These are phyloP conservation scores for Melanogrammus aeglefinus DNA, from an alignment of 2,797 vertebrate genomes.

Conservation along the genomic window DNA sequence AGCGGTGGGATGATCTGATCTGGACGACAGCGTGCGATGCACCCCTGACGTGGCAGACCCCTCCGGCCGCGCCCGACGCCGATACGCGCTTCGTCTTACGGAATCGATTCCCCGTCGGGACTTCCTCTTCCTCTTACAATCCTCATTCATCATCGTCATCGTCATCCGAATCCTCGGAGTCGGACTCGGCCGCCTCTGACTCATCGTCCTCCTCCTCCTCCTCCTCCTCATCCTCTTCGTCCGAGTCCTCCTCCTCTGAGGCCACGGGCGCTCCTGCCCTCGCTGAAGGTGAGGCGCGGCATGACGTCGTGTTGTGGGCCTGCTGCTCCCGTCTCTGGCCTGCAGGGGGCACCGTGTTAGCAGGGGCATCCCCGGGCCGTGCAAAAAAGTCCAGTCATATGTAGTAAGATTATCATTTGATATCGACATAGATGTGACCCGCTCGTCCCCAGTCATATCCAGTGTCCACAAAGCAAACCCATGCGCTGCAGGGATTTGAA, in stretches of 20 bases:
- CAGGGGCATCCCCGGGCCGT: not conserved
- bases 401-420: not conserved
- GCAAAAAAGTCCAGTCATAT: not conserved
- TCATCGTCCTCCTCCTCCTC: conserved; percentile 46
- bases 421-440: not conserved
- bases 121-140: conserved; percentile 31
- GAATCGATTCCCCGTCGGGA: conserved; percentile 39
- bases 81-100: conserved; percentile 18
- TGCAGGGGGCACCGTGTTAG: not conserved
- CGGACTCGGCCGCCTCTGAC: conserved; percentile 68
- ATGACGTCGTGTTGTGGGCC: conserved; percentile 1
- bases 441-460: not conserved
- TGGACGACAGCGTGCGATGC: conserved; percentile 12
- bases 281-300: conserved; percentile 60
- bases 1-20: conserved; percentile 48
- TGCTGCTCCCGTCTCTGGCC: not conserved
- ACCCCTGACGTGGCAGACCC: conserved; percentile 17
- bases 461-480: not conserved
- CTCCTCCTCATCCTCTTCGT: conserved; percentile 58
- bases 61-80: conserved; percentile 29
- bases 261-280: conserved; percentile 43
- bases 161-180: conserved; percentile 57
- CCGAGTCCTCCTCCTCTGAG: conserved; percentile 69
- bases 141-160: conserved; percentile 47
- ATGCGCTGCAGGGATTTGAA: not conserved